Evolutionary conservation across 2,797 vertebrate species (phyloP).

Genomic region (Tragelaphus eurycerus): DNA sequence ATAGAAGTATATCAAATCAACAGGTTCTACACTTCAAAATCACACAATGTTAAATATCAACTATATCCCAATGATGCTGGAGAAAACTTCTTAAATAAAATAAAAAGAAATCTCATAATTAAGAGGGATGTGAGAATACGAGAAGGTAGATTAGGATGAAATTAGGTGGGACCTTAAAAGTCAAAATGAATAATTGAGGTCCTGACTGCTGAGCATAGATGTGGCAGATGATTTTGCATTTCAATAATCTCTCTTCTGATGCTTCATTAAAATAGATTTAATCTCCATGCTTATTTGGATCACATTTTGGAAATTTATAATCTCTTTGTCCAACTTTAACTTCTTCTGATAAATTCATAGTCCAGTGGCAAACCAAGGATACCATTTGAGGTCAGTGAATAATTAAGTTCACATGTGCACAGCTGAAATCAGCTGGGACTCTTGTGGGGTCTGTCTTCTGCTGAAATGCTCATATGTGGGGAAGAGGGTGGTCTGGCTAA

Average conservation of each 20-base stretch:
- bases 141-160: not conserved
- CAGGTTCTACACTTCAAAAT: not conserved
- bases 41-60: not conserved
- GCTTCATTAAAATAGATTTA: not conserved
- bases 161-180: not conserved
- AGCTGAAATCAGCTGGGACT: not conserved
- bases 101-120: not conserved
- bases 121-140: not conserved
- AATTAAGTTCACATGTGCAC: not conserved
- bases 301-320: not conserved
- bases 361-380: not conserved
- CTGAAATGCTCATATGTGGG: not conserved
- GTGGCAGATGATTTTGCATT: not conserved
- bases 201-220: not conserved
- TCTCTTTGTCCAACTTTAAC: not conserved
- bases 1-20: not conserved
- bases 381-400: slow-evolving; percentile 46
- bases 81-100: not conserved
- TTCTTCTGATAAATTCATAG: not conserved
- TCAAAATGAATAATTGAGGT: not conserved
- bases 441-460: slow-evolving; percentile 48
- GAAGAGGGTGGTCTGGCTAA: slow-evolving; percentile 32
- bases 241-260: not conserved
- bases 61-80: not conserved
- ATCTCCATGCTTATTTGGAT: not conserved